A percentile compares a stretch with the other conserved stretches of the same genome.
Evolutionary conservation across 2,113 vertebrate genomes (phyloP).

Genomic region (Trachemys scripta): DNA sequence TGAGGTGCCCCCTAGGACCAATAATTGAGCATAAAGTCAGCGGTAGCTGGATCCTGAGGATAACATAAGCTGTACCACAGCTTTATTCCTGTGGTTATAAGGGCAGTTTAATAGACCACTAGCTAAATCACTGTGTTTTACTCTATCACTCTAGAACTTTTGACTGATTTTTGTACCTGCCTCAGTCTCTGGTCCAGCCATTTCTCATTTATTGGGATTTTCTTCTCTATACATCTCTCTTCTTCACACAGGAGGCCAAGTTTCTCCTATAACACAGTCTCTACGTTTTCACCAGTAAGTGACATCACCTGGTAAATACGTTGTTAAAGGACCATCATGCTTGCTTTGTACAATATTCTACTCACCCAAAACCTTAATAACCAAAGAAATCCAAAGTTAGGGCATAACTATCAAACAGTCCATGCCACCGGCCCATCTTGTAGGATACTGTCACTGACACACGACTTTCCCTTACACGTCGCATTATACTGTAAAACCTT

Average conservation of each 20-base stretch:
- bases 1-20: not conserved
- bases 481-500: not conserved
- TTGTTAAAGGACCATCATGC: not conserved
- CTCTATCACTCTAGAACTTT: not conserved
- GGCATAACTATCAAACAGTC: not conserved
- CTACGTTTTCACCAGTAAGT: not conserved
- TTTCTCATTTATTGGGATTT: not conserved
- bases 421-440: not conserved
- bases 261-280: not conserved
- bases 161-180: not conserved
- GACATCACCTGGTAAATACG: not conserved
- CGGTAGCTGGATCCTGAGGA: not conserved
- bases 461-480: not conserved
- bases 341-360: not conserved
- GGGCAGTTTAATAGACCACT: not conserved
- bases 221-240: not conserved
- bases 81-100: not conserved
- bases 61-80: not conserved
- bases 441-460: not conserved
- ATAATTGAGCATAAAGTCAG: not conserved
- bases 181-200: not conserved
- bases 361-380: not conserved
- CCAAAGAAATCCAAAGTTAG: not conserved
- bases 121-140: not conserved
- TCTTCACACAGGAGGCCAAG: not conserved